Evolutionary conservation across 2,888 invertebrate genomes (phyloP), one percentile per base, ranked within the genome.

Genomic region (Notodromas monacha): DNA sequence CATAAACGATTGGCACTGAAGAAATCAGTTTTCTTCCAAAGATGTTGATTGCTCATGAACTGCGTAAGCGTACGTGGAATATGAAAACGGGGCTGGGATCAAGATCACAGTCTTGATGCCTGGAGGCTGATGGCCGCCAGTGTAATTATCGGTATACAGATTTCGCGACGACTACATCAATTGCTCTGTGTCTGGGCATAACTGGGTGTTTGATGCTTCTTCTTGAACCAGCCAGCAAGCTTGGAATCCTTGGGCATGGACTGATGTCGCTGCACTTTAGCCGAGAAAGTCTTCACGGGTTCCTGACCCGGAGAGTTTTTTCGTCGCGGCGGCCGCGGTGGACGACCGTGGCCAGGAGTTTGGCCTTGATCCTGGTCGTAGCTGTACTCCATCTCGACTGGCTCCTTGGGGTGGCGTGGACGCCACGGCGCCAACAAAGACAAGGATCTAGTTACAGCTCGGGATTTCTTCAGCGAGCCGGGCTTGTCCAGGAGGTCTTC

Each of bases 351-450:
- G 11, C 8, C 12, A 6, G 8, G 27, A 13, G 11, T 27, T 6
- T 5, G 8, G 5, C 6, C 6, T n/a, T 21, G 21, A n/a, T 21
- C n/a, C 28, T 31, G 56, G 54, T 41, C 59, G 55, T 41, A 69
- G 28, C 34, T 35, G 35, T 40, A 40, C 15, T 38, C 38, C 6
- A 40, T 37, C 50, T 72, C 70, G 43, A 64, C 61, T 31, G 61
- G 62, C 40, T 70, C 70, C 41, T 57, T 57, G 42, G 62, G 58
- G 42, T 67, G 64, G 37, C 63, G 59, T 3, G 74, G 73, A 34
- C 64, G 65, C 73, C 73, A 74, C 3, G 74, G 74, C 1, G 74
- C 70, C 43, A 73, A 57, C 39, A 74, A 65, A 3, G 72, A 72
- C 40, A 74, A 70, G 35, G 70, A 72, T 31, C 54, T 27, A 5